phyloP scores from a whole-genome alignment of 2,797 vertebrate species.

The Acanthis flammea region DNA sequence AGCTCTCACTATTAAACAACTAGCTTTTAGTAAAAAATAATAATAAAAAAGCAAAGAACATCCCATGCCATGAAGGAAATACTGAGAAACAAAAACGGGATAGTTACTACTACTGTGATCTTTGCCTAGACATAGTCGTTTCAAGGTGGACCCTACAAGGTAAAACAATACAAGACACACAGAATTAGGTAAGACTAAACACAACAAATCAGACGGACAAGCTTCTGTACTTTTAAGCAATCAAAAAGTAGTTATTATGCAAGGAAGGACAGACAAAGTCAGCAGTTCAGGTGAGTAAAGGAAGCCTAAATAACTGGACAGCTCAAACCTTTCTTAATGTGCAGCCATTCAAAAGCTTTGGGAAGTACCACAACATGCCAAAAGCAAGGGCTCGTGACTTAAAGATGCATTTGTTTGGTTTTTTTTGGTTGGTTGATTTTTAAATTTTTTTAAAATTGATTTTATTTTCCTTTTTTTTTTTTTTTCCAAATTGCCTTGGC shows the following conservation, averaged over 20 bases:
- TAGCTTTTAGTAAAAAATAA: conserved; percentile 62
- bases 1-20: conserved; percentile 48
- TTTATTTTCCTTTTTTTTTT: background rate
- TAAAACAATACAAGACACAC: conserved; percentile 87
- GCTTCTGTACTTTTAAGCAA: conserved; percentile 85
- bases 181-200: conserved; percentile 90
- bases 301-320: conserved; percentile 72
- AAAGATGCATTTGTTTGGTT: conserved; percentile 33
- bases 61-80: conserved; percentile 83
- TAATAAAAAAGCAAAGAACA: conserved; percentile 15
- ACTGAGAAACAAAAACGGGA: conserved; percentile 86
- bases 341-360: conserved; percentile 67
- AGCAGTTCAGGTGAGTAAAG: conserved; percentile 77
- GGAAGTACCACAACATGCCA: conserved; percentile 57
- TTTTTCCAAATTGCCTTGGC: background rate
- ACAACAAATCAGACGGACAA: conserved; percentile 79
- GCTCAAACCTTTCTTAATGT: conserved; percentile 66
- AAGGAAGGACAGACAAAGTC: conserved; percentile 80
- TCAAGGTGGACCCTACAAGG: conserved; percentile 97
- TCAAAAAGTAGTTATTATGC: conserved; percentile 79
- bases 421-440: background rate
- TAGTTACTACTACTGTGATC: conserved; percentile 97
- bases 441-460: background rate
- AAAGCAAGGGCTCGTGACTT: conserved; percentile 60
- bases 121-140: conserved; percentile 98